A percentile compares a stretch with the other conserved stretches of the same genome.
These are phyloP conservation scores for Zootoca vivipara DNA, from an alignment of 2,113 vertebrate genomes.

Conservation along the genomic window DNA sequence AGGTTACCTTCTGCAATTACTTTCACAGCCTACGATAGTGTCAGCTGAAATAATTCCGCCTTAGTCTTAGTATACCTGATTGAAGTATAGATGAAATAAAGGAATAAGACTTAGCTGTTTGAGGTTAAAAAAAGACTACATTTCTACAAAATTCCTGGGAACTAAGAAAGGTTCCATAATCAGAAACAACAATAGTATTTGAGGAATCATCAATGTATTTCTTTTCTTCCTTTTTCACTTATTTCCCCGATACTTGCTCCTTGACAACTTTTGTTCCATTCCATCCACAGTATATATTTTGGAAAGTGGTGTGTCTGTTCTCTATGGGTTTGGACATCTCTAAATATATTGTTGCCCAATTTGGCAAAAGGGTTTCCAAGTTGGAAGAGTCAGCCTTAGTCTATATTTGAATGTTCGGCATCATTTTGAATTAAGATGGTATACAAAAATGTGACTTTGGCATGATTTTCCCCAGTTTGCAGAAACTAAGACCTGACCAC, in stretches of 20 bases:
- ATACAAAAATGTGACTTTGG: too few relatives aligned
- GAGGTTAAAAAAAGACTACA: neutral
- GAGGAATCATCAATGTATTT: neutral
- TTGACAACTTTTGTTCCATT: neutral
- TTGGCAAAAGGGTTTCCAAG: too few relatives aligned
- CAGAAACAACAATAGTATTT: neutral
- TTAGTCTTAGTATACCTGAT: constrained; percentile 32
- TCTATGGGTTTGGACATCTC: too few relatives aligned
- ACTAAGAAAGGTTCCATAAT: neutral
- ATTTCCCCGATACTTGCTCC: neutral
- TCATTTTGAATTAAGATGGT: too few relatives aligned
- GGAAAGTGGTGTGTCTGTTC: too few relatives aligned
- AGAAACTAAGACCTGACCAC: too few relatives aligned
- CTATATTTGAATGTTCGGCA: too few relatives aligned
- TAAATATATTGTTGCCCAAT: too few relatives aligned
- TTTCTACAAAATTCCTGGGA: neutral
- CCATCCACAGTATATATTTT: too few relatives aligned
- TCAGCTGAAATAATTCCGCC: constrained; percentile 44
- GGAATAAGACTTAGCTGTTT: constrained; percentile 21
- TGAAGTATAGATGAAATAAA: neutral
- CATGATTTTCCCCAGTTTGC: too few relatives aligned
- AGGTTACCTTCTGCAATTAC: constrained; percentile 46
- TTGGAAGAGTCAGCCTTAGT: too few relatives aligned
- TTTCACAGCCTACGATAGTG: neutral
- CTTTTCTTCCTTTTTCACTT: neutral